Conservation (phyloP, 1,140 invertebrate species). For the Drosophila grimshawi region DNA sequence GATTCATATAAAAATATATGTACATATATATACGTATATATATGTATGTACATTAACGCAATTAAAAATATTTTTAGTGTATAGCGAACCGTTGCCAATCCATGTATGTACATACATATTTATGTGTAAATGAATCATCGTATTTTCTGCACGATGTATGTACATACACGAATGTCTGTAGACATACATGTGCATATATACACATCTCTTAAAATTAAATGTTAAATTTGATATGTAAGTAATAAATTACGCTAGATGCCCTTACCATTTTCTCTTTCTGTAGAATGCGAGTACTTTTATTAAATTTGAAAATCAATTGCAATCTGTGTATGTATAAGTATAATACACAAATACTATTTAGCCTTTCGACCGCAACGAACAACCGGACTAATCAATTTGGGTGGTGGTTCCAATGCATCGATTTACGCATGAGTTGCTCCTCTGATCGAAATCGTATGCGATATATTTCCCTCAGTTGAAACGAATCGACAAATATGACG, state of each 20-base stretch:
- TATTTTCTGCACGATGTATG: slow-evolving; percentile 5
- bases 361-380: slow-evolving; percentile 64
- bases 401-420: slow-evolving; percentile 38
- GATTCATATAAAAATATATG: slow-evolving; percentile 33
- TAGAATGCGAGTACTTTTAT: slow-evolving; percentile 51
- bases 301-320: slow-evolving; percentile 49
- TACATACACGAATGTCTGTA: not conserved
- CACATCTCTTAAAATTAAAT: slow-evolving; percentile 21
- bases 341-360: slow-evolving; percentile 71
- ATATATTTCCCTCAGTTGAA: not conserved
- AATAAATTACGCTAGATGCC: not conserved
- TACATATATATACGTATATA: slow-evolving; percentile 44
- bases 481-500: not conserved
- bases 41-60: slow-evolving; percentile 47
- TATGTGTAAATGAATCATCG: slow-evolving; percentile 41
- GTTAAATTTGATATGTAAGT: slow-evolving; percentile 29
- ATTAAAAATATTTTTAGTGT: slow-evolving; percentile 55
- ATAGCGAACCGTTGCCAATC: slow-evolving; percentile 9
- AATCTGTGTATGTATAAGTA: slow-evolving; percentile 59
- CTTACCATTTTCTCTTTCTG: slow-evolving; percentile 43
- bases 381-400: slow-evolving; percentile 69
- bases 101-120: slow-evolving; percentile 42
- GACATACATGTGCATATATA: slow-evolving; percentile 14
- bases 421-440: slow-evolving; percentile 24
- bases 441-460: not conserved